These are phyloP conservation scores for Dreissena polymorpha DNA, from an alignment of 1,140 invertebrate species.

Conservation along the genomic window DNA sequence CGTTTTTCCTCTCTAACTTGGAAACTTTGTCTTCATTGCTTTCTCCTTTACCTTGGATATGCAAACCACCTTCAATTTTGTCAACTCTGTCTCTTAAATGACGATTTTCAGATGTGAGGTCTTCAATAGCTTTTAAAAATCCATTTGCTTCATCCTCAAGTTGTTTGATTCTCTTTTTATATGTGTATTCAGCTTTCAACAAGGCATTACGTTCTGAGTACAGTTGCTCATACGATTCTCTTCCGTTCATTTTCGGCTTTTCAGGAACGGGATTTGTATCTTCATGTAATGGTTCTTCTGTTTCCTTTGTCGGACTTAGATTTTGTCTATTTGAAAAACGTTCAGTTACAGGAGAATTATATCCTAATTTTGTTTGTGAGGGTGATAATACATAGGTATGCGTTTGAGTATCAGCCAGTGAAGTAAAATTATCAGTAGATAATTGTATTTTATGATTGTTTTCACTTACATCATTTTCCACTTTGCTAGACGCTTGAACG, in stretches of 20 bases:
- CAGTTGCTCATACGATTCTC: slow-evolving; percentile 60
- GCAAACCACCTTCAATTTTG: slow-evolving; percentile 41
- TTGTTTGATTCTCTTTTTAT: slow-evolving; percentile 64
- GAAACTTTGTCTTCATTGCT: slow-evolving; percentile 39
- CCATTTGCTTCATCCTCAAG: slow-evolving; percentile 64
- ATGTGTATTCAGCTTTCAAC: slow-evolving; percentile 58
- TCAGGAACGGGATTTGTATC: slow-evolving; percentile 4
- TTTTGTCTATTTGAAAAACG: neutral
- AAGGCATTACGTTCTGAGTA: slow-evolving; percentile 61
- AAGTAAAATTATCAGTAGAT: neutral
- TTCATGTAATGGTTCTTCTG: slow-evolving; percentile 25
- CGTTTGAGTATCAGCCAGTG: neutral
- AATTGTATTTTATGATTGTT: neutral
- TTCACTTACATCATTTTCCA: neutral
- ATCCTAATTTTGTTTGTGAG: slow-evolving; percentile 12
- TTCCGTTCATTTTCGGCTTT: slow-evolving; percentile 11
- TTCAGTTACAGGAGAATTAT: neutral
- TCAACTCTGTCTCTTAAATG: slow-evolving; percentile 53
- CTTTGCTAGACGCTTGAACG: neutral
- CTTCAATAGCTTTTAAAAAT: slow-evolving; percentile 62
- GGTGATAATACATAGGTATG: slow-evolving; percentile 41
- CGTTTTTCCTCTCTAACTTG: slow-evolving; percentile 29
- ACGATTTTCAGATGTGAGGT: slow-evolving; percentile 60
- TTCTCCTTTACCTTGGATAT: slow-evolving; percentile 3
- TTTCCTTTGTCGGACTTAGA: slow-evolving; percentile 40